Evolutionary conservation across 2,797 vertebrate genomes (phyloP).

Genomic region (Oreochromis grahami): DNA sequence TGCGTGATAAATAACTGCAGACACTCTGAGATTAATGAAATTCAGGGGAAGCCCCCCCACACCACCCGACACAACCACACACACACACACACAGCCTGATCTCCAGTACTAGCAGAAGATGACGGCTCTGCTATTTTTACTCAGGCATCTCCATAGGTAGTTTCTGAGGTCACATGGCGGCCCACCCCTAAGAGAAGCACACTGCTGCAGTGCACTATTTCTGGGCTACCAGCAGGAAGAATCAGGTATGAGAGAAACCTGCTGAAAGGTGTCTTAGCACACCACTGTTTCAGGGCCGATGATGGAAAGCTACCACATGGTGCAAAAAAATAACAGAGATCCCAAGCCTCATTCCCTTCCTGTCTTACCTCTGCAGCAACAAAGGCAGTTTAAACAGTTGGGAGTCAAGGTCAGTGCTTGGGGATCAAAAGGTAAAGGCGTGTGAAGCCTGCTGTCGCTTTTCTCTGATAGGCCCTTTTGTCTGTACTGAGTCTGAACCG

Average conservation of each 20-base stretch:
- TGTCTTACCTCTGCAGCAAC: not conserved
- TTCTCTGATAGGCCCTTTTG: conserved; percentile 31
- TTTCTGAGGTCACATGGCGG: conserved; percentile 56
- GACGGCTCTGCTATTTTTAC: conserved; percentile 60
- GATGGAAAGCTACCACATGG: conserved; percentile 17
- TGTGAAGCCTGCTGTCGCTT: conserved; percentile 22
- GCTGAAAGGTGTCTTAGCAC: conserved; percentile 52
- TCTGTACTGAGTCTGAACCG: conserved; percentile 23
- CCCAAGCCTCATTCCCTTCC: not conserved
- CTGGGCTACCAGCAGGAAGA: conserved; percentile 50
- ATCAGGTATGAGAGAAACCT: conserved; percentile 69
- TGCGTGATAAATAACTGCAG: conserved; percentile 58
- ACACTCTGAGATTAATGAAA: conserved; percentile 47
- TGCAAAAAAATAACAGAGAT: conserved; percentile 18
- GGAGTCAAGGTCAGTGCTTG: conserved; percentile 39
- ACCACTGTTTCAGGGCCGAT: conserved; percentile 2
- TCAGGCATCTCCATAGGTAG: conserved; percentile 53
- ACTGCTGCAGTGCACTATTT: conserved; percentile 68
- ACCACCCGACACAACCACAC: not conserved
- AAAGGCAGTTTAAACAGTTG: conserved; percentile 26
- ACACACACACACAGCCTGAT: conserved; percentile 5
- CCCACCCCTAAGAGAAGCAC: conserved; percentile 35
- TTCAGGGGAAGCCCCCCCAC: conserved; percentile 49
- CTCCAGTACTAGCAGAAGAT: conserved; percentile 16
- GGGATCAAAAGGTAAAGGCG: conserved; percentile 30